Base-by-base conservation (phyloP, 2,113 vertebrate genomes). In the sheep (Ovis aries) region DNA sequence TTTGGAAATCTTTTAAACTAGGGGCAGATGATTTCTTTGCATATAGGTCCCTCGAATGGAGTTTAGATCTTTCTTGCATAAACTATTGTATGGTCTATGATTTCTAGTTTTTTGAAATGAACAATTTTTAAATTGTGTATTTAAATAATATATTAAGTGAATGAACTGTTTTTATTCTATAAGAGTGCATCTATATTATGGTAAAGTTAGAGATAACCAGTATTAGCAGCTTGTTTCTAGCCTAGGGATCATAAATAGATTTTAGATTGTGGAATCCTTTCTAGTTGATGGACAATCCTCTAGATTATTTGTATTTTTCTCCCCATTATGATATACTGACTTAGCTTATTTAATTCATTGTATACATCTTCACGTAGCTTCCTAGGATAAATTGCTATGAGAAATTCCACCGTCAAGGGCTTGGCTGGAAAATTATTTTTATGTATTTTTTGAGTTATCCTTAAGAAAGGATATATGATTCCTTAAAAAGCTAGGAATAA, bases 41-140 rank as follows among this genome's bases (percentile, higher is more conserved):
- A 8, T 89, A 36, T 52, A 77, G 3, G 1, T 86, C 33, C 57
- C 50, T 91, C 27, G 3, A 25, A 53, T 53, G 25, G 33, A 91
- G 33, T 96, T 59, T 80, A 59, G 83, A 12, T 71, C 52, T 74
- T 82, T 92, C 36, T 77, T 92, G 14, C 10, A 29, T 29, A 90
- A 67, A 59, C 71, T 2, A 6, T 96, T 90, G 36, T 84, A 17
- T 84, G 74, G 43, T 77, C 55, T 93, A 40, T 6, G 55, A 40
- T 86, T 80, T 80, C 81, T 94, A 67, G 33, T 90, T 84, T 80
- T 84, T 96, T 90, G 31, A 90, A 94, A 33, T 87, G 57, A 81
- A 29, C 7, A 52, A 9, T n/a, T 67, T 89, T 90, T 90, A 78
- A 67, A 43, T 90, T 64, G 36, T 85, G 36, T 80, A 43, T 90